phyloP scores from a whole-genome alignment of 2,888 invertebrate species.

The Cheilosia soror region DNA sequence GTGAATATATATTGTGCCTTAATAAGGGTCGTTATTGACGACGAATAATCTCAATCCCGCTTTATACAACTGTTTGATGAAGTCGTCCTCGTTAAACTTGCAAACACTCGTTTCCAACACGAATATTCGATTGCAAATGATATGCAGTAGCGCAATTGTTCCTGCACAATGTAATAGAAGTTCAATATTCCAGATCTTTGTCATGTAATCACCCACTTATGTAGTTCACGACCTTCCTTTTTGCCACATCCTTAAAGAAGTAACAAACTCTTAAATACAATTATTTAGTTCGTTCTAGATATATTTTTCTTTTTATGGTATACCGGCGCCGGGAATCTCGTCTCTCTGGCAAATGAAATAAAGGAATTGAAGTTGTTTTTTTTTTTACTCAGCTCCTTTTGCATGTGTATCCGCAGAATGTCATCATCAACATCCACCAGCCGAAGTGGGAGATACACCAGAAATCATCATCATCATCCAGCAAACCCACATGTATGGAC shows the following conservation, averaged over 20 bases:
- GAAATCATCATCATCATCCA: conserved; percentile 61
- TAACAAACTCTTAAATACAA: conserved; percentile 63
- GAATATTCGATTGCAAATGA: too few relatives aligned
- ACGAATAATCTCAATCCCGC: too few relatives aligned
- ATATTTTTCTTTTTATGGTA: conserved; percentile 76
- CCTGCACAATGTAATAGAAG: background rate
- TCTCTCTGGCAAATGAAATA: conserved; percentile 57
- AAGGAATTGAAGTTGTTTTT: conserved; percentile 34
- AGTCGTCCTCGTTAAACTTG: too few relatives aligned
- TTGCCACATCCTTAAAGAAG: conserved; percentile 28
- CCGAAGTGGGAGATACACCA: conserved; percentile 28
- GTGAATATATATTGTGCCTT: too few relatives aligned
- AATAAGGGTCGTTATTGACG: too few relatives aligned
- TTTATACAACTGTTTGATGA: too few relatives aligned
- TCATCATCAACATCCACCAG: conserved; percentile 63
- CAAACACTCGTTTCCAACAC: too few relatives aligned
- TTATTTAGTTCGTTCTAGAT: conserved; percentile 62
- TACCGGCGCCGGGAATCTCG: conserved; percentile 77
- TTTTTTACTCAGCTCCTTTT: conserved; percentile 20
- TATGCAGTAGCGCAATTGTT: too few relatives aligned
- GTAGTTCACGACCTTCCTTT: conserved; percentile 30
- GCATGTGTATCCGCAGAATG: conserved; percentile 68
- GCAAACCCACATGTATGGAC: conserved; percentile 48
- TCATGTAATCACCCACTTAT: conserved; percentile 39
- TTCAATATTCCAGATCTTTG: background rate